Evolutionary conservation across 1,140 invertebrate genomes (phyloP).

Genomic region (Zaprionus capensis): DNA sequence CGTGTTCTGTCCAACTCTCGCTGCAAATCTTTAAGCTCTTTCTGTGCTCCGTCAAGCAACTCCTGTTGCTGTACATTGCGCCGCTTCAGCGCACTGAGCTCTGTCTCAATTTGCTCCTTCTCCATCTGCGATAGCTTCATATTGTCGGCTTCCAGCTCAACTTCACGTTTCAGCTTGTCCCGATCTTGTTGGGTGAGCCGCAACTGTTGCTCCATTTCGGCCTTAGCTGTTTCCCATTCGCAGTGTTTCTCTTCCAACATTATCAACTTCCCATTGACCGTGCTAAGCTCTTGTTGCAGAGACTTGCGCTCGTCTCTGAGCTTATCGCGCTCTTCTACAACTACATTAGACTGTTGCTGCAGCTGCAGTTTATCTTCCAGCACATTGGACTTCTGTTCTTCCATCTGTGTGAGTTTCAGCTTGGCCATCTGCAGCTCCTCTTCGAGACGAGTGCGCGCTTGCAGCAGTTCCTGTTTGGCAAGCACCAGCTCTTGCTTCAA

Average conservation of each 20-base stretch:
- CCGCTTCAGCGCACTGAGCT: neutral
- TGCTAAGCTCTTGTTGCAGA: neutral
- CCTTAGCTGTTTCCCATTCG: neutral
- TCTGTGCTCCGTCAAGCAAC: neutral
- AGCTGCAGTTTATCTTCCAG: neutral
- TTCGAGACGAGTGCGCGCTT: neutral
- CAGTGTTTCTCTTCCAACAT: neutral
- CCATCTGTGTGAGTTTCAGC: neutral
- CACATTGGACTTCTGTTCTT: neutral
- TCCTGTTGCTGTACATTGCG: neutral
- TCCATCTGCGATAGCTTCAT: neutral
- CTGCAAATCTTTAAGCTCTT: slow-evolving; percentile 19
- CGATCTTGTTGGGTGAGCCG: neutral
- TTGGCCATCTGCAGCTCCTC: neutral
- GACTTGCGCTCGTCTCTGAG: neutral
- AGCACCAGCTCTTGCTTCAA: neutral
- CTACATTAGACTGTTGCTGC: neutral
- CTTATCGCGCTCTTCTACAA: neutral
- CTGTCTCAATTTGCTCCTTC: neutral
- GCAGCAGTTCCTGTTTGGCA: neutral
- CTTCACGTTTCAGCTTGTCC: neutral
- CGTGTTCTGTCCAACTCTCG: slow-evolving; percentile 15
- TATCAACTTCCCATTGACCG: neutral
- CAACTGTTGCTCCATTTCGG: neutral
- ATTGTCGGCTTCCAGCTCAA: neutral